phyloP scores from a whole-genome alignment of 1,140 invertebrate genomes.

The Lithobius niger region DNA sequence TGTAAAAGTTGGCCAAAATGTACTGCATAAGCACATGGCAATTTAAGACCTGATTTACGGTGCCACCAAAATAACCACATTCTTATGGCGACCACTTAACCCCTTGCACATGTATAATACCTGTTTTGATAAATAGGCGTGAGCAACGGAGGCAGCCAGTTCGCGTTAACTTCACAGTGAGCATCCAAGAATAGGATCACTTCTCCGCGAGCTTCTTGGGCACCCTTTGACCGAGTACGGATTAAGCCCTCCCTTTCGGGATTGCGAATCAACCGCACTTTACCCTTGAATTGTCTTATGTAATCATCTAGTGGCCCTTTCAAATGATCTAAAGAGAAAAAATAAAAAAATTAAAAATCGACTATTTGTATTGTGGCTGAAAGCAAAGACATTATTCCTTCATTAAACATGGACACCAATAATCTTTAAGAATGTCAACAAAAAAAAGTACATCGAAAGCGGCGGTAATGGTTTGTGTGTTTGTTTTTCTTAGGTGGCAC shows the following conservation, averaged over 20 bases:
- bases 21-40: no score
- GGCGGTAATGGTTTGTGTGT: no score
- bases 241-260: slow-evolving; percentile 78
- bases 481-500: no score
- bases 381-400: no score
- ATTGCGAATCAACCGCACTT: slow-evolving; percentile 78
- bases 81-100: no score
- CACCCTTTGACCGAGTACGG: slow-evolving; percentile 77
- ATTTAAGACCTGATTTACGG: no score
- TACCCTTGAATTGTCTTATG: slow-evolving; percentile 69
- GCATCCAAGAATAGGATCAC: slow-evolving; percentile 97
- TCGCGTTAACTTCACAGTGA: slow-evolving; percentile 68
- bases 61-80: no score
- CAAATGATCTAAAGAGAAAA: slow-evolving; percentile 56
- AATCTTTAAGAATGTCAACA: neutral
- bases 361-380: no score
- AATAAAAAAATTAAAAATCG: neutral
- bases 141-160: slow-evolving; percentile 91
- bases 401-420: no score
- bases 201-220: slow-evolving; percentile 83
- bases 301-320: slow-evolving; percentile 80
- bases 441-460: no score
- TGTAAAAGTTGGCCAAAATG: no score
- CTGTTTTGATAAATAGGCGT: slow-evolving; percentile 80
- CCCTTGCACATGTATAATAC: no score